Conservation (phyloP, 2,113 vertebrate species). For the Vimba vimba region DNA sequence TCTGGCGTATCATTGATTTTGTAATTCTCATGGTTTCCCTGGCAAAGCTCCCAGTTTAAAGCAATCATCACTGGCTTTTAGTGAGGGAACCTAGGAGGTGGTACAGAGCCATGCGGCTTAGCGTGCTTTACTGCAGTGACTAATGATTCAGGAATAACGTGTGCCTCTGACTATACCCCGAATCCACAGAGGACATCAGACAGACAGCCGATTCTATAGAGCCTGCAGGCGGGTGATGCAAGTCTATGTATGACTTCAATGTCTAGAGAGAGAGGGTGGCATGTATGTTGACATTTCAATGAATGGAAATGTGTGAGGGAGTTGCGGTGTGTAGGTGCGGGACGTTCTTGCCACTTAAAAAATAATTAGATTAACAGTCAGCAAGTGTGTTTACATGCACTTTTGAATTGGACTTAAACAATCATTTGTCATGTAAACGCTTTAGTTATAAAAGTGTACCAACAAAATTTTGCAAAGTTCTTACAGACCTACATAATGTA, state of each 20-base stretch:
- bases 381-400: neutral
- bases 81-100: neutral
- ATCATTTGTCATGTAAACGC: neutral
- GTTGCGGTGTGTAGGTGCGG: neutral
- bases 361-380: neutral
- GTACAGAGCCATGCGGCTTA: neutral
- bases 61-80: constrained; percentile 38
- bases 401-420: neutral
- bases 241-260: constrained; percentile 13
- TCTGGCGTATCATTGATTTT: constrained; percentile 43
- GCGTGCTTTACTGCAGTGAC: constrained; percentile 8
- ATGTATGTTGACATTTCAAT: constrained; percentile 20
- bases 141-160: constrained; percentile 23
- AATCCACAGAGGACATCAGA: constrained; percentile 22
- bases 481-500: too few relatives aligned
- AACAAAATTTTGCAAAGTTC: neutral
- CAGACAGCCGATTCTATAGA: constrained; percentile 1
- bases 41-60: constrained; percentile 41
- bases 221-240: constrained; percentile 14
- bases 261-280: neutral
- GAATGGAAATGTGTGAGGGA: neutral
- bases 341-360: neutral
- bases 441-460: neutral
- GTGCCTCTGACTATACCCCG: neutral
- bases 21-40: constrained; percentile 32